Evolutionary conservation across 2,888 invertebrate genomes (phyloP), one percentile per base, ranked within the genome.

Genomic region (Meiosimyza decipiens): DNA sequence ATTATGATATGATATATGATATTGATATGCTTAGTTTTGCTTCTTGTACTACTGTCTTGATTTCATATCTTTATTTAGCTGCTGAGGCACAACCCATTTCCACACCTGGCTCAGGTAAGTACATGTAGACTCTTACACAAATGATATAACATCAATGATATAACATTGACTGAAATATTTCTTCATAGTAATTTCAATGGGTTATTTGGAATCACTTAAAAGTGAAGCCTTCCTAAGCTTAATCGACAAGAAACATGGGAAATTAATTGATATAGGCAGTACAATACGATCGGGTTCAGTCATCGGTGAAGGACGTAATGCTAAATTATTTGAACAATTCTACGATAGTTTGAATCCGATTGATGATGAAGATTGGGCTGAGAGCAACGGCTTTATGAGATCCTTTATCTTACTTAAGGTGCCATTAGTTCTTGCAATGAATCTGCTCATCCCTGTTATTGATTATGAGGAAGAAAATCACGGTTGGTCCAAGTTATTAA

Each of bases 381-480:
- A 69, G 18, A 57, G 59, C 49, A 73, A 73, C n/a, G 1, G 33
- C 0, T 0, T 72, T 3, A 12, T 59, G 6, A 74, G 71, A 33
- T 0, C 71, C 0, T 74, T 73, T 6, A 55, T 76, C 0, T 1
- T 77, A 5, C 2, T 89, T 28, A 88, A 89, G 80, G 83, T 88
- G 68, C 91, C 91, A 0, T 83, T 89, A 0, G 84, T 89, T 76
- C 77, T 91, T 18, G 1, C 89, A 0, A 84, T 92, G 11, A 88
- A 88, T 63, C 78, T 91, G 9, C 87, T 91, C 2, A 76, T 78
- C 54, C 78, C 78, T 6, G 72, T 76, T 9, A 74, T 77, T 13
- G 74, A 78, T 65, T 73, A 74, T 47, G 75, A 68, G 15, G 66
- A 69, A 9, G 69, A 71, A 2, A 70, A 71, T 70, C 68, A 75